Conservation (phyloP, 2,113 vertebrate genomes). For the Fulmarus glacialis region DNA sequence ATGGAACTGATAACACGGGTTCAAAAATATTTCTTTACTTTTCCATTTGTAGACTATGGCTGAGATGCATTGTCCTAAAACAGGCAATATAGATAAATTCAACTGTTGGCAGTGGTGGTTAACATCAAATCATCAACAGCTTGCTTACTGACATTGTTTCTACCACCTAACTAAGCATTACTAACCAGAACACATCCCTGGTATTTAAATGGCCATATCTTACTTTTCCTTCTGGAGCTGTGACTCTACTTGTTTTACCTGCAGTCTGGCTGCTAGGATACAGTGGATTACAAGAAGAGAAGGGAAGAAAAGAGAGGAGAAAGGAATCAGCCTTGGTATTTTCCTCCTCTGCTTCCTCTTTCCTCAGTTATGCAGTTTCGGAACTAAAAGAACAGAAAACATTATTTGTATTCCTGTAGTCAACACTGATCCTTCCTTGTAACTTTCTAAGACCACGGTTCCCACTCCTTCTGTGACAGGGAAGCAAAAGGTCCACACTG, state of each 20-base stretch:
- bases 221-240: background rate
- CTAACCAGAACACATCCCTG: background rate
- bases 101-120: accelerated
- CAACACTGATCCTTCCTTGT: background rate
- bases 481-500: background rate
- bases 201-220: background rate
- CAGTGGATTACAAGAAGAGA: background rate
- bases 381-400: background rate
- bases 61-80: background rate
- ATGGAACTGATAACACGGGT: background rate
- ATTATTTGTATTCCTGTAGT: background rate
- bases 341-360: background rate
- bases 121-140: background rate
- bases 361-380: background rate
- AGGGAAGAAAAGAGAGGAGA: background rate
- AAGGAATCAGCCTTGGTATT: background rate
- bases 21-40: background rate
- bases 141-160: background rate
- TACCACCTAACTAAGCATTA: background rate
- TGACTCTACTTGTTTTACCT: background rate
- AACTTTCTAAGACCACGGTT: background rate
- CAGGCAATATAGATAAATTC: background rate
- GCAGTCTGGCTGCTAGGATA: background rate
- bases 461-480: background rate
- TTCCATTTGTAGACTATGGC: background rate